These are phyloP conservation scores for Hydropsyche tenuis DNA, from an alignment of 1,140 invertebrate species.

Conservation along the genomic window DNA sequence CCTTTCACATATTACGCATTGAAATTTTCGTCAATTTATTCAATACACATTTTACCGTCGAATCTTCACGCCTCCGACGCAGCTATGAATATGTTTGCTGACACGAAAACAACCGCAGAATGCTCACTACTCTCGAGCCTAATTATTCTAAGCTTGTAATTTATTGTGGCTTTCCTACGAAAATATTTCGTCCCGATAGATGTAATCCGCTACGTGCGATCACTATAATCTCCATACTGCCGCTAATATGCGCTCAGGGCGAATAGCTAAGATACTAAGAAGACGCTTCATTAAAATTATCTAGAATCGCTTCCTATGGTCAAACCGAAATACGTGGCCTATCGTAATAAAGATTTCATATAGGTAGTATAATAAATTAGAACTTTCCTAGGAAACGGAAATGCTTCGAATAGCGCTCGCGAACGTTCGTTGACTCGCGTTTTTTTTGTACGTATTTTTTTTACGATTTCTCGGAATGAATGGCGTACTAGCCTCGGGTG, in stretches of 20 bases:
- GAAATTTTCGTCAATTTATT: no score
- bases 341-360: no score
- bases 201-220: constrained; percentile 4
- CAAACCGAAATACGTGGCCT: no score
- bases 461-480: neutral
- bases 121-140: no score
- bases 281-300: constrained; percentile 2
- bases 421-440: constrained; percentile 7
- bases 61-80: no score
- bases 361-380: no score
- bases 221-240: neutral
- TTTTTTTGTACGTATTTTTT: neutral
- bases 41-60: no score
- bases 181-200: constrained; percentile 1
- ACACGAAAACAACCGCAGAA: no score
- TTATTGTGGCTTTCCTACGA: neutral
- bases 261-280: constrained; percentile 1
- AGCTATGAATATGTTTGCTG: no score
- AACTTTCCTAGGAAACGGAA: constrained; percentile 11
- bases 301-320: neutral
- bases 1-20: no score
- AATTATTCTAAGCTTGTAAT: neutral
- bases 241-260: neutral
- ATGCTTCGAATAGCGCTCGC: neutral
- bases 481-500: constrained; percentile 12